Conservation (phyloP, 2,797 vertebrate genomes). For the Erithacus rubecula region DNA sequence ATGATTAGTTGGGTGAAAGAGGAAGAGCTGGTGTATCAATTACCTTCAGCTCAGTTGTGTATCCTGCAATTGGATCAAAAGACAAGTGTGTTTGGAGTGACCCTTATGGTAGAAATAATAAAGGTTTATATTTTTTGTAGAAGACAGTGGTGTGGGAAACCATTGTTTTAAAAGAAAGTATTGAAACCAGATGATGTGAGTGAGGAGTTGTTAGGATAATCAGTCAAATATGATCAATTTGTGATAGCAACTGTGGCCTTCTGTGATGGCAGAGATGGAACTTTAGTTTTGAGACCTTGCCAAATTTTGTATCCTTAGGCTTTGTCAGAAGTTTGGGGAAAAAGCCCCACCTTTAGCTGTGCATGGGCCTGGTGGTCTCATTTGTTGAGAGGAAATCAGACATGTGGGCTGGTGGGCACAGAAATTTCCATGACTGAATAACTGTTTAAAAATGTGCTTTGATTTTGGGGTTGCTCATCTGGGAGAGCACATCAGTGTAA, state of each 20-base stretch:
- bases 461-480: not conserved
- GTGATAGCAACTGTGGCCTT: not conserved
- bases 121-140: not conserved
- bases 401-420: accelerated
- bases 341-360: not conserved
- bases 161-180: not conserved
- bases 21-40: not conserved
- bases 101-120: not conserved
- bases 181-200: not conserved
- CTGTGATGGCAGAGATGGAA: not conserved
- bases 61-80: not conserved
- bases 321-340: not conserved
- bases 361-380: not conserved
- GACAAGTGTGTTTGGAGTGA: not conserved
- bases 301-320: accelerated
- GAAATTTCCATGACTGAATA: not conserved
- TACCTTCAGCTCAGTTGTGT: not conserved
- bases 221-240: not conserved
- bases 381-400: not conserved
- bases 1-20: not conserved
- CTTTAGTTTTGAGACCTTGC: not conserved
- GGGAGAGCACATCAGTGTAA: not conserved
- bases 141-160: not conserved
- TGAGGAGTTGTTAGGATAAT: not conserved
- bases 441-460: not conserved